Percentiles rank a stretch among this genome's conserved stretches.
Conservation (phyloP, 37 sponge, comb jelly and placozoan genomes). For the Theonella swinhoei region DNA sequence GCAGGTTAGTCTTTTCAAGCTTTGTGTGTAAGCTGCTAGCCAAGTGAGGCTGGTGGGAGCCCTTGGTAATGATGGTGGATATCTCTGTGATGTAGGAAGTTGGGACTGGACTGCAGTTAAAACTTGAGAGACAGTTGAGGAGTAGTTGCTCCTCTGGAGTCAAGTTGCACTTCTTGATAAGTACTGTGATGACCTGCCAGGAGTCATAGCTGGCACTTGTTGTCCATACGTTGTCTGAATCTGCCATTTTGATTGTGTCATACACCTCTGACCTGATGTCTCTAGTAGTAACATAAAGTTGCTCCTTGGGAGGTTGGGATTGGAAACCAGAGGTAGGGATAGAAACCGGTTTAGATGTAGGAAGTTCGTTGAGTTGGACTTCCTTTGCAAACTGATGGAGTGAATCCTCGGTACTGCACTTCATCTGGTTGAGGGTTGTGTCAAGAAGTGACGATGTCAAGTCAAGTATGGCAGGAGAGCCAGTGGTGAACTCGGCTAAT, state of each 20-base stretch:
- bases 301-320: background rate
- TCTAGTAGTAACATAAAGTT: background rate
- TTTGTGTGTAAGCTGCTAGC: background rate
- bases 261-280: background rate
- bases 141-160: conserved; percentile 10
- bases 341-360: background rate
- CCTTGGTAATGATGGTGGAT: conserved; percentile 23
- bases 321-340: background rate
- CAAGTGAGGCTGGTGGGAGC: conserved; percentile 12
- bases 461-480: conserved; percentile 30
- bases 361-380: background rate
- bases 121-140: conserved; percentile 25
- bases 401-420: background rate
- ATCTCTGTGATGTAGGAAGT: conserved; percentile 3
- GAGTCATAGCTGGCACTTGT: conserved; percentile 37
- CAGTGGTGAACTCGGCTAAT: conserved; percentile 42
- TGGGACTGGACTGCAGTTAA: conserved; percentile 28
- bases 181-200: conserved; percentile 21
- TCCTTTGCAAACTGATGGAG: background rate
- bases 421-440: background rate
- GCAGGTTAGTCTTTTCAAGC: conserved; percentile 1
- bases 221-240: background rate
- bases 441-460: conserved; percentile 1
- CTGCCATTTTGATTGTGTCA: background rate
- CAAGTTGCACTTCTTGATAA: conserved; percentile 20